These are phyloP conservation scores for Drosophila aff. DNA, from an alignment of 1,140 invertebrate species.

Conservation along the genomic window DNA sequence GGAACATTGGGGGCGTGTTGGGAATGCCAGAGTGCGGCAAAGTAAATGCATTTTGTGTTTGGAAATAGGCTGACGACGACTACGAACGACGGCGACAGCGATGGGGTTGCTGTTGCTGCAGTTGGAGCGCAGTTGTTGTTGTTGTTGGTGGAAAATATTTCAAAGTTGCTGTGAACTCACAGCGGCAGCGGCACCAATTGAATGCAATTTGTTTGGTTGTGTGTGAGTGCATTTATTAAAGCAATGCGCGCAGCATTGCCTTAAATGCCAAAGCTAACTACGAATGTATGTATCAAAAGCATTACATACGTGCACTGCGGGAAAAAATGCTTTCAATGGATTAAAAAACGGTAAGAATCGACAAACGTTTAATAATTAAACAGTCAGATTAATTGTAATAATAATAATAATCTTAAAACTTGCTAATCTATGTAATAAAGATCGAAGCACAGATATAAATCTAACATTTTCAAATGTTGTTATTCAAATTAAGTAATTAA, in stretches of 20 bases:
- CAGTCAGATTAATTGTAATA: too few relatives aligned
- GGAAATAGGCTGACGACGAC: conserved; percentile 61
- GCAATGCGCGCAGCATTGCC: conserved; percentile 78
- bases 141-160: conserved; percentile 79
- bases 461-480: too few relatives aligned
- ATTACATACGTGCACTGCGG: conserved; percentile 32
- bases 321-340: neutral
- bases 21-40: conserved; percentile 57
- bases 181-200: conserved; percentile 78
- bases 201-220: conserved; percentile 73
- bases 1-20: conserved; percentile 48
- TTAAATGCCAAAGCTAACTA: conserved; percentile 75
- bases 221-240: conserved; percentile 77
- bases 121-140: neutral
- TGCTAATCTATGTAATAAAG: too few relatives aligned
- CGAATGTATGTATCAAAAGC: conserved; percentile 47
- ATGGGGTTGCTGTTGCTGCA: conserved; percentile 5
- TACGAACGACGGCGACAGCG: conserved; percentile 25
- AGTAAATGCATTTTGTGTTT: conserved; percentile 68
- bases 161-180: conserved; percentile 82
- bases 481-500: too few relatives aligned
- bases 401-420: too few relatives aligned
- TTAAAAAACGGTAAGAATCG: too few relatives aligned
- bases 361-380: too few relatives aligned
- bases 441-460: too few relatives aligned